Base-by-base conservation (phyloP, 2,113 vertebrate species). In the Xiphophorus maculatus region DNA sequence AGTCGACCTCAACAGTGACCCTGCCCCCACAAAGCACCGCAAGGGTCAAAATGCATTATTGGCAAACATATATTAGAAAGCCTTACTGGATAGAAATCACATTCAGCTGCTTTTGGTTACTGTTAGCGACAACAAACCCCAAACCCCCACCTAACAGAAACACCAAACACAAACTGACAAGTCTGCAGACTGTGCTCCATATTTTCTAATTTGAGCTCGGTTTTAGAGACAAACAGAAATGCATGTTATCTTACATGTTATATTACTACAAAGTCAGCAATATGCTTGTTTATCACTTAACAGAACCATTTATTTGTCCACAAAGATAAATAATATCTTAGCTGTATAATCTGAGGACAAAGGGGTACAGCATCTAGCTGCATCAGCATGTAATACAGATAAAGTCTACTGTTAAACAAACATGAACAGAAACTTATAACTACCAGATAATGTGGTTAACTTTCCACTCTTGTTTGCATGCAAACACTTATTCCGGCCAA, bases 21-120 rank as follows among this genome's bases (percentile, higher is more conserved):
- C 77, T 35, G 69, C 35, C 28, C 40, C 68, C 33, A 63, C 69
- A 87, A 67, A n/a, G 48, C 81, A 71, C 77, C 80, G 73, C 4
- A 40, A 75, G 74, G 85, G 81, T 90, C 81, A 83, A 75, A 67
- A 81, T 32, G 63, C 79, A 86, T 87, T 79, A 87, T 73, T 71
- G 71, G 79, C 35, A 85, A 85, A 89, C 88, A 90, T 90, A 85
- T 68, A 87, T 85, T 79, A 81, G 74, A 75, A 62, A 51, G 66
- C 70, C 79, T 72, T 66, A 81, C 69, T 33, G 83, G 77, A 81
- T 71, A 80, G 70, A 82, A 84, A 85, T 19, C 77, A 75, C 69
- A 77, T 74, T 88, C 77, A 89, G 82, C 74, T 83, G 76, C 63
- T 79, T 51, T 67, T 82, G 77, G 85, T 90, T 83, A 82, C 44